phyloP scores from a whole-genome alignment of 92 coral and sea anemone species.

The Siderastrea siderea region DNA sequence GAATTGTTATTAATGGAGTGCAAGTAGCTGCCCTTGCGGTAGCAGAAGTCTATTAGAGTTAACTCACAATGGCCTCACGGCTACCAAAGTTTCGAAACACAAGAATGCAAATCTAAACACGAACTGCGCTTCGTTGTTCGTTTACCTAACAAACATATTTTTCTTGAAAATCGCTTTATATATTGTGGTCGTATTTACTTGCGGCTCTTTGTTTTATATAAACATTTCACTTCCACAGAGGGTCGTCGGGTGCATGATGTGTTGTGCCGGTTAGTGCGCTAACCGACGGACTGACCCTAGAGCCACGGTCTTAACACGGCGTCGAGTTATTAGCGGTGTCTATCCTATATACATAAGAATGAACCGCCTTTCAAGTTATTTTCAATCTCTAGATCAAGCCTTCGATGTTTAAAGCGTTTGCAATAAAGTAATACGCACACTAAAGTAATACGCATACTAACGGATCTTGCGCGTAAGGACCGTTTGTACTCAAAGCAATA shows the following conservation, averaged over 20 bases:
- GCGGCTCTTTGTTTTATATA: conserved; percentile 56
- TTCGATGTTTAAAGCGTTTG: neutral
- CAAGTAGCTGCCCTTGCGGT: conserved; percentile 8
- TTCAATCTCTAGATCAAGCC: neutral
- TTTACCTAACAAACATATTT: conserved; percentile 54
- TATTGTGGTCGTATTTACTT: conserved; percentile 55
- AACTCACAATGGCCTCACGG: neutral
- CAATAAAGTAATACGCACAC: neutral
- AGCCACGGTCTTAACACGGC: neutral
- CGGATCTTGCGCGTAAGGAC: neutral
- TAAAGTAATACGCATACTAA: neutral
- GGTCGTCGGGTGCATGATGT: conserved; percentile 26
- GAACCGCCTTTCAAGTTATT: conserved; percentile 4
- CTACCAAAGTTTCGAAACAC: conserved; percentile 11
- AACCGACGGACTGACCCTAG: neutral
- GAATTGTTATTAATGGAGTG: conserved; percentile 34
- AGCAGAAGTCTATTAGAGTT: conserved; percentile 3
- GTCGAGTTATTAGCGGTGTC: conserved; percentile 6
- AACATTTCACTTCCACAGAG: conserved; percentile 61
- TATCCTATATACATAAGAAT: neutral
- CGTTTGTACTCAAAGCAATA: conserved; percentile 26
- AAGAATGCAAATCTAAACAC: conserved; percentile 26
- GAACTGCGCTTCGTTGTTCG: conserved; percentile 25
- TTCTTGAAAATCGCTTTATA: conserved; percentile 53
- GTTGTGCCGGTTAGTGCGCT: conserved; percentile 14